Conservation (phyloP, 92 coral and sea anemone genomes). For the Zoanthus solanderi region DNA sequence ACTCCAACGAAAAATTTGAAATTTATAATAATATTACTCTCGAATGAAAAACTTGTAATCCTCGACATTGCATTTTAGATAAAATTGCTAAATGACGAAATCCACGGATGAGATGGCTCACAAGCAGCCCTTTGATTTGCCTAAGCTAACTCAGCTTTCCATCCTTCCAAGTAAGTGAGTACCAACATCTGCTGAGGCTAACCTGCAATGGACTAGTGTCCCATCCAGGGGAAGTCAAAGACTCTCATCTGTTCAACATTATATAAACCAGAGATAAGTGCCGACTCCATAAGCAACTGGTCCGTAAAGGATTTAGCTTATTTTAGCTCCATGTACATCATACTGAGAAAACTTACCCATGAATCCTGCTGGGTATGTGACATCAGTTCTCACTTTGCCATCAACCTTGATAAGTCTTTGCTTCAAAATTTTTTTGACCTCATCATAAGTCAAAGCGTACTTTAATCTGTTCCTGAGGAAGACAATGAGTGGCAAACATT, state of each 20-base stretch:
- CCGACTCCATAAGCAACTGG: not conserved
- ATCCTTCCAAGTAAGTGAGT: not conserved
- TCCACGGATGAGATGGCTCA: too few species aligned
- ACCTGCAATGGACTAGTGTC: too few species aligned
- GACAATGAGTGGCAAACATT: slow-evolving; percentile 89
- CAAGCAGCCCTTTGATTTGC: too few species aligned
- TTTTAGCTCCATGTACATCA: not conserved
- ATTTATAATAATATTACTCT: too few species aligned
- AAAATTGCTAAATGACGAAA: too few species aligned
- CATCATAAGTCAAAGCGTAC: slow-evolving; percentile 93
- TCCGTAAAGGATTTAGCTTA: not conserved
- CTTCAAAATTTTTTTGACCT: slow-evolving; percentile 95
- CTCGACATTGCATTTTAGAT: too few species aligned
- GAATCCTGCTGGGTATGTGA: slow-evolving; percentile 92
- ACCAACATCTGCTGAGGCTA: too few species aligned
- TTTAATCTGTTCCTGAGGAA: slow-evolving; percentile 98
- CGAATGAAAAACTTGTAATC: too few species aligned
- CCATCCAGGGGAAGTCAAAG: too few species aligned
- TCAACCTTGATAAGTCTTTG: slow-evolving; percentile 96
- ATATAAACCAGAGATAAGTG: too few species aligned
- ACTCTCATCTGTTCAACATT: too few species aligned
- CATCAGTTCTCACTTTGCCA: slow-evolving; percentile 98
- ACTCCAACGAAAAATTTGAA: too few species aligned
- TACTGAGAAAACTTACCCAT: slow-evolving; percentile 78
- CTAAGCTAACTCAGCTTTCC: not conserved